Base-by-base conservation (phyloP, 2,888 invertebrate genomes). In the Drosophila limbata region DNA sequence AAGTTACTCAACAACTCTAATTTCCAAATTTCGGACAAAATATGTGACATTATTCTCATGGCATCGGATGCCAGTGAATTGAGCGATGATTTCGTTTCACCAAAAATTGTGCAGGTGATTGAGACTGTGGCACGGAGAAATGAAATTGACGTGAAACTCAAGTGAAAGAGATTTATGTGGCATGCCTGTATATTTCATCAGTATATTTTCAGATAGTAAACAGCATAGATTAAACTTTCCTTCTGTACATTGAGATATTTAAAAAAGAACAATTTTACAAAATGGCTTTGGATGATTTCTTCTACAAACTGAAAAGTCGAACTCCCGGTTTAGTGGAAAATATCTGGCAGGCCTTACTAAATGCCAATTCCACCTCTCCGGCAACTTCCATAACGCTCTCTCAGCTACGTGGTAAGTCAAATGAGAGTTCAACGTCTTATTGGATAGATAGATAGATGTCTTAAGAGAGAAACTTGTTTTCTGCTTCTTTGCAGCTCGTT, bases 331-430 rank as follows among this genome's bases (percentile, higher is more conserved):
- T 83, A 3, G 25, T 44, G 3, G n/a, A 17, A 10, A 45, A 78
- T 31, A 17, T 81, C 1, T n/a, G 35, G 8, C 51, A 51, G 5
- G 56, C 86, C 8, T 63, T 83, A 13, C 9, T 51, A 2, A 51
- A 42, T 8, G 50, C 55, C 15, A 25, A 77, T 0, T 70, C 65
- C 39, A 66, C 37, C 10, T 67, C 81, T 0, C 68, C 84, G 0
- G 47, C 69, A 11, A 55, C 53, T 4, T 63, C 89, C 0, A 70
- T 87, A 17, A 79, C 79, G 0, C 63, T 84, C 25, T 33, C 45
- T 0, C 63, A 88, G 47, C 67, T 84, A 64, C 87, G 79, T 59
- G 84, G 83, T 75, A 70, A 69, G 79, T 82, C 13, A 13, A 0
- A 1, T n/a, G 4, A 13, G 21, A 9, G 6, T 15, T 8, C 1